phyloP scores from a whole-genome alignment of 2,113 vertebrate genomes.

The Heterochromis multidens region DNA sequence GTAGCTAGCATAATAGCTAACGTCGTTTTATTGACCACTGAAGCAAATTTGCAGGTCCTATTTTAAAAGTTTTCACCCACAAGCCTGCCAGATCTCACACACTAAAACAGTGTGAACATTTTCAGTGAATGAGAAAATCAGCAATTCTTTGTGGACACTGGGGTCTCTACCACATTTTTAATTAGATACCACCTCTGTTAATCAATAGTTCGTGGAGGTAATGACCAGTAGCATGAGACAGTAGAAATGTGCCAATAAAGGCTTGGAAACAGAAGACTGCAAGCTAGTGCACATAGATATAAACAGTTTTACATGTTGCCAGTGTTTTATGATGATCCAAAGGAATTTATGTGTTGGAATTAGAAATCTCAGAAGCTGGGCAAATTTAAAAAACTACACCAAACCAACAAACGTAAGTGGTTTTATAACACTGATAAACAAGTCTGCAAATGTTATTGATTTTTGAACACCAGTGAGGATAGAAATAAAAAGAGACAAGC shows the following conservation, averaged over 20 bases:
- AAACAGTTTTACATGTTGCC: neutral
- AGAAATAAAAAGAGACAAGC: neutral
- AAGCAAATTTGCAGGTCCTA: neutral
- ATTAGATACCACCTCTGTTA: neutral
- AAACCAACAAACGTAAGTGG: neutral
- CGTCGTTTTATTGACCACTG: neutral
- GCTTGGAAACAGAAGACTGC: neutral
- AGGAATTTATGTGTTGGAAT: neutral
- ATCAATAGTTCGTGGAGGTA: neutral
- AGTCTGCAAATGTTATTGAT: constrained; percentile 8
- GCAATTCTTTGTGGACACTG: neutral
- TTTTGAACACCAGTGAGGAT: neutral
- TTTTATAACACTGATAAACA: neutral
- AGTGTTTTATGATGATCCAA: neutral
- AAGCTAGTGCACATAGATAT: neutral
- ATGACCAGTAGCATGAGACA: neutral
- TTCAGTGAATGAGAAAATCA: neutral
- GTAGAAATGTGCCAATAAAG: neutral
- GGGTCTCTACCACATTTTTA: neutral
- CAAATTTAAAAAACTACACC: neutral
- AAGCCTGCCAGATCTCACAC: accelerated
- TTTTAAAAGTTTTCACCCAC: neutral
- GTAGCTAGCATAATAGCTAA: neutral
- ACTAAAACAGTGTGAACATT: too few species aligned
- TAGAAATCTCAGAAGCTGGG: neutral